Evolutionary conservation across 1,140 invertebrate genomes (phyloP).

Genomic region (Drosophila suzukii): DNA sequence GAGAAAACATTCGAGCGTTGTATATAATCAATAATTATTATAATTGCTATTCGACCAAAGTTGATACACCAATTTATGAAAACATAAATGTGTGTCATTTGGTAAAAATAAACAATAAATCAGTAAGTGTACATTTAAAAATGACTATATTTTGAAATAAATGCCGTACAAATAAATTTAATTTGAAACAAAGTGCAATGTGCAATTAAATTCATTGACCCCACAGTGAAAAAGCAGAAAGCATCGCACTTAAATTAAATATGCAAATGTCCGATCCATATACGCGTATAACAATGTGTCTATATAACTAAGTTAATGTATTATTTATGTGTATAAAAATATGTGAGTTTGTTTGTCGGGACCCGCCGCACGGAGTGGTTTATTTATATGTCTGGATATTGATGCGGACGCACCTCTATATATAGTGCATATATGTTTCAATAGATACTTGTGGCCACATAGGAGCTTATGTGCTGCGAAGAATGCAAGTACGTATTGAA

Average conservation of each 20-base stretch:
- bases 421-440: slow-evolving; percentile 12
- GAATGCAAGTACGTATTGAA: slow-evolving; percentile 40
- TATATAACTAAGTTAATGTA: slow-evolving; percentile 29
- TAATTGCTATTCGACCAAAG: slow-evolving; percentile 5
- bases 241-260: slow-evolving; percentile 64
- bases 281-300: slow-evolving; percentile 27
- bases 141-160: slow-evolving; percentile 26
- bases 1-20: background rate
- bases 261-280: slow-evolving; percentile 60
- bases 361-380: slow-evolving; percentile 19
- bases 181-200: slow-evolving; percentile 41
- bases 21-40: slow-evolving; percentile 1
- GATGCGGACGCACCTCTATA: slow-evolving; percentile 29
- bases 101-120: slow-evolving; percentile 38
- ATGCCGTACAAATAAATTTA: slow-evolving; percentile 26
- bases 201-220: slow-evolving; percentile 71
- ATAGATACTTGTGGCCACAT: slow-evolving; percentile 22
- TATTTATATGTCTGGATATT: slow-evolving; percentile 28
- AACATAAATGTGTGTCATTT: slow-evolving; percentile 27
- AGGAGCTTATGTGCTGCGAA: slow-evolving; percentile 33
- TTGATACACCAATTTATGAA: slow-evolving; percentile 10
- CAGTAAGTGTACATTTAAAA: slow-evolving; percentile 13
- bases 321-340: slow-evolving; percentile 35
- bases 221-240: slow-evolving; percentile 45
- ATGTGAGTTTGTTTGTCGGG: slow-evolving; percentile 9